A percentile compares a stretch with the other conserved stretches of the same genome.
Evolutionary conservation across 2,797 vertebrate genomes (phyloP).

Genomic region (Mus spretus): DNA sequence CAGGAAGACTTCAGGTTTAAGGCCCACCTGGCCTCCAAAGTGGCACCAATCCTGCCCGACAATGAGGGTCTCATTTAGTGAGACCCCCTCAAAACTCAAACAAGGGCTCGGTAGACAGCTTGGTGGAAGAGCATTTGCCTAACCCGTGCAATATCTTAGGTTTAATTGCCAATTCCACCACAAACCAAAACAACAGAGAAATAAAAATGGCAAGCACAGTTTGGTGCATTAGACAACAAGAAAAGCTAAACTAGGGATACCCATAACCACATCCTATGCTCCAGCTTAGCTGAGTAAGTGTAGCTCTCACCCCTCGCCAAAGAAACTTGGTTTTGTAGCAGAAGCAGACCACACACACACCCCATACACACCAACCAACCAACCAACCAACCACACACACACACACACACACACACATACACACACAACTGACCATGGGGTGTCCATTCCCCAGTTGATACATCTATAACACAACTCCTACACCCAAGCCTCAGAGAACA

Average conservation of each 20-base stretch:
- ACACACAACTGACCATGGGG: background rate
- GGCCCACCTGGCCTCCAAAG: background rate
- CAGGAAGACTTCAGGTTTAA: background rate
- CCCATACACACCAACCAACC: background rate
- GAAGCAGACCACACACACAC: background rate
- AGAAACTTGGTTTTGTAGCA: background rate
- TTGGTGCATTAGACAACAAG: background rate
- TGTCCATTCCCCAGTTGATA: background rate
- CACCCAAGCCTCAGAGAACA: background rate
- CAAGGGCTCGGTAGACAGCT: background rate
- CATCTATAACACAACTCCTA: background rate
- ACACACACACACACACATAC: background rate
- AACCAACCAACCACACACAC: too few species aligned
- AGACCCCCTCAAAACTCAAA: background rate
- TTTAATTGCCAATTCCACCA: background rate
- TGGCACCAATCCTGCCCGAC: background rate
- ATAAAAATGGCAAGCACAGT: background rate
- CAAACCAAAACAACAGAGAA: background rate
- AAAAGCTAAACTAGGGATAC: background rate
- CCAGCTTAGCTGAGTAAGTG: background rate
- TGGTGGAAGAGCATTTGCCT: background rate
- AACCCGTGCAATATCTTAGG: too few species aligned
- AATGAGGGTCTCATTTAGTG: background rate
- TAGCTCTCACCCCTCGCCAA: too few species aligned
- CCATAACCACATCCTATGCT: background rate